A percentile compares a stretch with the other conserved stretches of the same genome.
Conservation (phyloP, 2,888 invertebrate species). For the Xestia c-nigrum region DNA sequence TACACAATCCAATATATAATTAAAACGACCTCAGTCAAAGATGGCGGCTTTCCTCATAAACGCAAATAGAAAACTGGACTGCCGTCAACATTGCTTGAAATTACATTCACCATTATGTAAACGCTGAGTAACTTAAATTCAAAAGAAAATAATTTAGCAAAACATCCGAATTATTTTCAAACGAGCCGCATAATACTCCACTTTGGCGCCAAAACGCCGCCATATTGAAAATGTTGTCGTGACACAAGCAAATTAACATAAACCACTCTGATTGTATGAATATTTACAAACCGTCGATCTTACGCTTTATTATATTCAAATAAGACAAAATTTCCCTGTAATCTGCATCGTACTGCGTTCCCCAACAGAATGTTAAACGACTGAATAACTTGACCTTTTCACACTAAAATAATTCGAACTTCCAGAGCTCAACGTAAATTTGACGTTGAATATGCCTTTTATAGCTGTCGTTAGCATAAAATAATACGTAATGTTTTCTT, state of each 20-base stretch:
- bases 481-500: constrained; percentile 55
- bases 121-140: constrained; percentile 13
- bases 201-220: constrained; percentile 65
- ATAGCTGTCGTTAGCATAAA: constrained; percentile 64
- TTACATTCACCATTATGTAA: constrained; percentile 19
- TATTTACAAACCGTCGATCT: constrained; percentile 70
- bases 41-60: constrained; percentile 9
- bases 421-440: constrained; percentile 41
- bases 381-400: constrained; percentile 31
- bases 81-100: constrained; percentile 6
- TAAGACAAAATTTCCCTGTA: constrained; percentile 67
- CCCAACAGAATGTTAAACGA: constrained; percentile 54
- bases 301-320: constrained; percentile 70
- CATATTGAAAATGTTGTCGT: constrained; percentile 68
- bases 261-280: constrained; percentile 69
- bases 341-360: constrained; percentile 61
- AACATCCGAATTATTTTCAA: constrained; percentile 63
- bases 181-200: constrained; percentile 60
- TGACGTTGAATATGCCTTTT: constrained; percentile 40
- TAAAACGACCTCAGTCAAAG: constrained; percentile 1
- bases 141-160: constrained; percentile 51
- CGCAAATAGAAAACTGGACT: constrained; percentile 14
- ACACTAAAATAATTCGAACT: constrained; percentile 1
- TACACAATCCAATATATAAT: background rate
- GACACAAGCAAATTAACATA: constrained; percentile 67